Base-by-base conservation (phyloP, 2,113 vertebrate species). In the Verasper variegatus region DNA sequence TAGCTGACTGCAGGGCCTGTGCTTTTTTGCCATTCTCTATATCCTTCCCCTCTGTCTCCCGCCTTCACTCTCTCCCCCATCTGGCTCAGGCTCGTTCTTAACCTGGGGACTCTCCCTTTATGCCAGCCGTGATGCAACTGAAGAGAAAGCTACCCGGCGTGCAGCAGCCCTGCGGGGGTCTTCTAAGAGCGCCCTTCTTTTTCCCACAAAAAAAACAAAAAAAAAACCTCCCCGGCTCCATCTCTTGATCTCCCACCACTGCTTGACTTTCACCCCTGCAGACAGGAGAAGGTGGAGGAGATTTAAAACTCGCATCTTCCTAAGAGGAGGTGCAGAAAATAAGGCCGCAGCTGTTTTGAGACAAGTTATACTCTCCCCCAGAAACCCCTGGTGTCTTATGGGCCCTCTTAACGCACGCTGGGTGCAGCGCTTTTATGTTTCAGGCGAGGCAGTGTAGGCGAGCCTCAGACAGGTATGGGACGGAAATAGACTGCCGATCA, bases 61-160 rank as follows among this genome's bases (percentile, higher is more conserved):
- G 2, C 66, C 1, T 11, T 27, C 67, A 31, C 80, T 68, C 86
- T 69, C 81, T 69, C 61, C 85, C 82, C 85, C 91, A 86, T 86
- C 90, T 86, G 84, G 87, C 88, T 88, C 51, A 51, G 78, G 74
- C 74, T 76, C 12, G 82, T 81, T 91, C 91, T 88, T 88, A 92
- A 89, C 91, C 91, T 87, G 84, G 82, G 85, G 82, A 88, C 68
- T 74, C 83, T 77, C 56, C 15, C 84, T 88, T 90, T 82, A 76
- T 88, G 81, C 87, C 89, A 89, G 84, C 59, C 77, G n/a, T 95
- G 94, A 94, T 94, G 93, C 93, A 94, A 94, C 82, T 26, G 74
- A 75, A 76, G 80, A 91, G 92, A 92, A 94, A 90, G 86, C 71
- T 91, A 87, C 76, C 91, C 87, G 21, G 84, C 18, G 49, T 2